Evolutionary conservation across 37 sponge, comb jelly and placozoan species (phyloP).

Genomic region (Cliona cf. orientalis): DNA sequence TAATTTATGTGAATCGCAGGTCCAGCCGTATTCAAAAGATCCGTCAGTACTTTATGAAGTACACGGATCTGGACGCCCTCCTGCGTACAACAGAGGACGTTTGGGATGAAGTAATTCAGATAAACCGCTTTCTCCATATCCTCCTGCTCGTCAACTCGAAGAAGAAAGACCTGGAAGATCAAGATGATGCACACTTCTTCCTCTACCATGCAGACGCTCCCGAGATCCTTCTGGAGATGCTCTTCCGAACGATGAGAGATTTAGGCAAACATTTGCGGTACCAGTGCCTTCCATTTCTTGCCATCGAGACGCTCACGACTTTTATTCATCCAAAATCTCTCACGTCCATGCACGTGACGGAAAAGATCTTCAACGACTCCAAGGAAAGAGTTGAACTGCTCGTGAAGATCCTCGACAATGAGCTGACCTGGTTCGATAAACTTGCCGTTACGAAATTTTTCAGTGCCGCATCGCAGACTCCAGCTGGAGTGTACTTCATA

Average conservation of each 20-base stretch:
- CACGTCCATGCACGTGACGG: slow-evolving; percentile 1
- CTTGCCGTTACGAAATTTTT: slow-evolving; percentile 5
- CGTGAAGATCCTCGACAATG: background rate
- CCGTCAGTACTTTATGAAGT: slow-evolving; percentile 8
- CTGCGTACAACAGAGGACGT: background rate
- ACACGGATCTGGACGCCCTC: background rate
- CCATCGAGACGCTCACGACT: slow-evolving; percentile 1
- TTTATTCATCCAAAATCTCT: slow-evolving; percentile 10
- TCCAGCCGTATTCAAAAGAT: background rate
- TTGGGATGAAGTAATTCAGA: slow-evolving; percentile 2
- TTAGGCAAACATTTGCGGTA: no score
- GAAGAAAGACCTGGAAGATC: background rate
- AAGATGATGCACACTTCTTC: background rate
- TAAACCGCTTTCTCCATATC: slow-evolving; percentile 30
- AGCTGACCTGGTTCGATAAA: slow-evolving; percentile 11
- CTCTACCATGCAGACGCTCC: slow-evolving; percentile 21
- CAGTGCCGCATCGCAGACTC: slow-evolving; percentile 2
- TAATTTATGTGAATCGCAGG: background rate
- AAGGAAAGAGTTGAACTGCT: background rate
- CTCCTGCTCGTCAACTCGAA: background rate
- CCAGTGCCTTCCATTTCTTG: slow-evolving; percentile 5
- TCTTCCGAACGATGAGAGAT: background rate
- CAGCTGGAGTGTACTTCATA: slow-evolving; percentile 3
- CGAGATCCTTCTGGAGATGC: slow-evolving; percentile 28
- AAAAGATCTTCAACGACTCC: slow-evolving; percentile 33